Evolutionary conservation across 1,140 invertebrate genomes (phyloP), one percentile per base, ranked within the genome.

Genomic region (Drusus annulatus): DNA sequence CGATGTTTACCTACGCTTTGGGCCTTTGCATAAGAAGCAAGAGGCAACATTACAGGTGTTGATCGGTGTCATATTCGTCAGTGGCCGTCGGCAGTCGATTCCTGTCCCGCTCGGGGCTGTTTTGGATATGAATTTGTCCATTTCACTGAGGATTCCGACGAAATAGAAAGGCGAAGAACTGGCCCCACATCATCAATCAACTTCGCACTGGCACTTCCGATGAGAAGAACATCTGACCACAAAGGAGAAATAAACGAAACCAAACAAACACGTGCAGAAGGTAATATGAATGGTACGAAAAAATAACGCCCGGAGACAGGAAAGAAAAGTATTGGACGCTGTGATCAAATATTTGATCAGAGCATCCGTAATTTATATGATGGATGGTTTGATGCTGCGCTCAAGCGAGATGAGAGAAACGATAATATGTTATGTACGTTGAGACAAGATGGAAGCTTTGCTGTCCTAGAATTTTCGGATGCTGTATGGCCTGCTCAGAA

Each of bases 151-250:
- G 79, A 80, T 78, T 69, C 82, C 62, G 77, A 69, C 77, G 82
- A 83, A 83, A 81, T 81, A 83, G 82, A 83, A 83, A 83, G 82
- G 82, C 76, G 28, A 36, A 25, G 69, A 78, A 74, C 75, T 65
- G 31, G 52, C 56, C 28, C 51, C 51, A 17, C 58, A 52, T 58
- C 76, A 80, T 83, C 68, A 79, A 82, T 80, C 81, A 80, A 36
- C 23, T 45, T 76, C 75, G 74, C 56, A 28, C 62, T 16, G 58
- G 36, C 36, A 56, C 45, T 54, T 17, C 54, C 74, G 65, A 65
- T 65, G 52, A 74, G 31, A 56, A 56, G 21, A 56, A 56, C 54
- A 56, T 56, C n/a, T 17, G 54, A 56, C 54, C n/a, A 45, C 36
- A 45, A 45, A 45, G 36, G 10, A 5, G 10, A 60, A 60, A 60